Percentiles rank a stretch among this genome's conserved stretches.
These are phyloP conservation scores for Paramormyrops kingsleyae DNA, from an alignment of 2,113 vertebrate species.

Conservation along the genomic window DNA sequence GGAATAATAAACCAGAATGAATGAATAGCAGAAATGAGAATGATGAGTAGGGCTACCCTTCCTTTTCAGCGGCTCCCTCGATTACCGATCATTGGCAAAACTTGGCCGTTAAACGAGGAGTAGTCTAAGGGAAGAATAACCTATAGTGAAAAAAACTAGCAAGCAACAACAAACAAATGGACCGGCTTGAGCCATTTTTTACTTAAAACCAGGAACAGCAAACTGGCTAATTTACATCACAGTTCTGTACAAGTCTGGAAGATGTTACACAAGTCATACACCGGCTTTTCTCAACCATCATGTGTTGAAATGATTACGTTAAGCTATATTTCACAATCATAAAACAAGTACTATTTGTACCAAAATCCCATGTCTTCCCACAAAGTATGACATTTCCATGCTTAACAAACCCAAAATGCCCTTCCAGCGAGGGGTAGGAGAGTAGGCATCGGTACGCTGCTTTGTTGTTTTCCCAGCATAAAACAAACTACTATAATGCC, in stretches of 20 bases:
- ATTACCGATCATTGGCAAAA: neutral
- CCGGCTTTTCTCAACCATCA: neutral
- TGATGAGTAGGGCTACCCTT: neutral
- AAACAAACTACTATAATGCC: neutral
- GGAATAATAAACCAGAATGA: neutral
- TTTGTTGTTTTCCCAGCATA: too few relatives aligned
- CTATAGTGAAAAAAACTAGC: neutral
- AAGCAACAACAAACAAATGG: neutral
- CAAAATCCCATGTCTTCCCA: neutral
- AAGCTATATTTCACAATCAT: neutral
- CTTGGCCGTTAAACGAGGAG: neutral
- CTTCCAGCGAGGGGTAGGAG: neutral
- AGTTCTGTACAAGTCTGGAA: neutral
- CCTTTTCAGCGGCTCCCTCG: neutral
- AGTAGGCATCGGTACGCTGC: fast-evolving
- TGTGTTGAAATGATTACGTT: neutral
- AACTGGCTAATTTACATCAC: neutral
- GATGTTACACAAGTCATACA: neutral
- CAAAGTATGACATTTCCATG: neutral
- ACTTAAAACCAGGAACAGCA: neutral
- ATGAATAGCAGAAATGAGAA: neutral
- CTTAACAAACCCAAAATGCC: neutral
- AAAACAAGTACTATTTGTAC: neutral
- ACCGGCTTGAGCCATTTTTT: neutral
- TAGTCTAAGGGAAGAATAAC: neutral